Base-by-base conservation (phyloP, 1,140 invertebrate genomes). In the Solen grandis region DNA sequence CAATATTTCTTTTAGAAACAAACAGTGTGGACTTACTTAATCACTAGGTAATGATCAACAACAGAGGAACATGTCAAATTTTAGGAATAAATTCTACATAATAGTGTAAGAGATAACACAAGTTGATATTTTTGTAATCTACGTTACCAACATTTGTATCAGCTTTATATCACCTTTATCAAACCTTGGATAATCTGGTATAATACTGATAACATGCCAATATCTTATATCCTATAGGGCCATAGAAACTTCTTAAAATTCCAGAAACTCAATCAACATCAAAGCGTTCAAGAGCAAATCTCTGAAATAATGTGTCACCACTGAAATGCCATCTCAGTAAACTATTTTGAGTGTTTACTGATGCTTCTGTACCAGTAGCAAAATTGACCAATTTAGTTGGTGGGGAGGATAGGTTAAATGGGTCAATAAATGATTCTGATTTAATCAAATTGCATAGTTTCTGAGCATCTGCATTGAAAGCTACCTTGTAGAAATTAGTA, bases 331-430 rank as follows among this genome's bases (percentile, higher is more conserved):
- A 46, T 29, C 22, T 35, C 25, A 14, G 10, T 50, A 76, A 36
- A 1, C 10, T 16, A 5, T 35, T 10, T 36, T 33, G 5, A 36
- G 46, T 29, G 1, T 65, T 50, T 5, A 22, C 19, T 2, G 73
- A 10, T 10, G 62, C 31, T 22, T 55, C 19, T 13, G 55, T 36
- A 35, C 62, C 73, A 5, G 60, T 76, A 27, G 62, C 73, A 66
- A 76, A 25, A 33, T 76, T 76, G 19, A 76, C 73, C n/a, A 76
- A 33, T 33, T 14, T 41, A 36, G 25, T 16, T 29, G 59, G 41
- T 10, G 73, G 10, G n/a, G 2, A 14, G 14, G 33, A 5, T 36
- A 33, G 16, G 1, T 36, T 41, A 62, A 74, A 74, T 13, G 60
- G 60, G 36, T 76, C 60, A 54, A 76, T 76, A 22, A 50, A 76